Evolutionary conservation across 1,140 invertebrate genomes (phyloP), one percentile per base, ranked within the genome.

Genomic region (Drosophila burlai): DNA sequence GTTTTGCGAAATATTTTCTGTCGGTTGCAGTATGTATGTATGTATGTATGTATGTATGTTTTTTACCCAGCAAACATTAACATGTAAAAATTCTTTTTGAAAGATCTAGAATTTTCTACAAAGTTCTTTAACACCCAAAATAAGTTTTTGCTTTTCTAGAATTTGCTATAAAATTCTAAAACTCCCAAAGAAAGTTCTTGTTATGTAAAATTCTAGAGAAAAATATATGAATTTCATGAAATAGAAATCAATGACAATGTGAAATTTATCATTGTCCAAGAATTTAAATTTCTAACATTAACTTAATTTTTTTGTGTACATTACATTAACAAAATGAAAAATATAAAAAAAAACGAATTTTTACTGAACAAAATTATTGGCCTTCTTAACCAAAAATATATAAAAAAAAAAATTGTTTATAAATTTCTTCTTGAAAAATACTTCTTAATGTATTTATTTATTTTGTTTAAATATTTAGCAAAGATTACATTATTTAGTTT

Each of bases 1-100:
- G 46, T 50, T 54, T 38, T 34, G n/a, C 34, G 38, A 49, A 16
- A 55, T 45, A 54, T 46, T 10, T 76, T n/a, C 49, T 63, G 36
- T 55, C 31, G n/a, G 16, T 46, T 36, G 18, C 58, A 29, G 8
- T 24, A 38, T 21, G 21, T 21, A 21, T 38, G 4, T 16, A n/a
- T n/a, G n/a, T n/a, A n/a, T n/a, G n/a, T n/a, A n/a, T n/a, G 8
- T 24, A 38, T 21, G 21, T 21, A 21, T 38, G 4, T 16, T 61
- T 49, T 18, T 29, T 45, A 31, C 21, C n/a, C n/a, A 31, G 11
- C 4, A 24, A 49, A 60, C 13, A n/a, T 16, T 45, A 8, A 47
- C 3, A 10, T 36, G 34, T 36, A 21, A 13, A 54, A 7, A 21
- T 7, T 9, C 3, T 3, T 13, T 55, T 55, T 15, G 7, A 5